phyloP scores from a whole-genome alignment of 2,888 invertebrate species.

The Perizoma flavofasciatum region DNA sequence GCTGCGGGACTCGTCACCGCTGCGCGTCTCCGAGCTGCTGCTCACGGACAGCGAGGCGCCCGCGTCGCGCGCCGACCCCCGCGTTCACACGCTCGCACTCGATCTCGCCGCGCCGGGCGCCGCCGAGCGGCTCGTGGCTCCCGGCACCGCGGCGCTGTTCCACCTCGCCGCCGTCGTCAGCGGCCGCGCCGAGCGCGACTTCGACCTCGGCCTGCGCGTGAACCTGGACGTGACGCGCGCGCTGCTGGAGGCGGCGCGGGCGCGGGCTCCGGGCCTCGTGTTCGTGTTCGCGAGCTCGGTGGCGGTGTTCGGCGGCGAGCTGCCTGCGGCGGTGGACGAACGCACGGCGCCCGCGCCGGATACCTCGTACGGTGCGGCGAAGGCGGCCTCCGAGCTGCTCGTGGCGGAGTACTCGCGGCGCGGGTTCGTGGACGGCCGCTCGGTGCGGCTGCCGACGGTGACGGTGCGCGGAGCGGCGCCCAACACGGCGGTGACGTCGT shows the following conservation, averaged over 20 bases:
- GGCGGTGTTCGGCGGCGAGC: constrained; percentile 65
- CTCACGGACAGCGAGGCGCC: constrained; percentile 46
- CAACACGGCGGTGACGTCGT: constrained; percentile 73
- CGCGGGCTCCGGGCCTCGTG: constrained; percentile 46
- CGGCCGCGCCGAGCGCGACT: constrained; percentile 69
- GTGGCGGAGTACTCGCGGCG: constrained; percentile 69
- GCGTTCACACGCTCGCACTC: constrained; percentile 26
- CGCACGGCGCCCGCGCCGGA: constrained; percentile 61
- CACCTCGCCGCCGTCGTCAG: constrained; percentile 75
- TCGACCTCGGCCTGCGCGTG: constrained; percentile 65
- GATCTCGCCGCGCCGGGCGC: constrained; percentile 43
- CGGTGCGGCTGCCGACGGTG: constrained; percentile 68
- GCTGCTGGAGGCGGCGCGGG: constrained; percentile 62
- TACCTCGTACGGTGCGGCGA: constrained; percentile 69
- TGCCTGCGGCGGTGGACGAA: constrained; percentile 57
- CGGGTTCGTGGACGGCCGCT: constrained; percentile 63
- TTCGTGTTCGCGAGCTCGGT: constrained; percentile 66
- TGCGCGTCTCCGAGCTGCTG: constrained; percentile 48
- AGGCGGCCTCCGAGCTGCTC: constrained; percentile 70
- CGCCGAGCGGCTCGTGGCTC: constrained; percentile 48
- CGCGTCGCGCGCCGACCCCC: constrained; percentile 27
- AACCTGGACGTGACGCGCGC: constrained; percentile 70
- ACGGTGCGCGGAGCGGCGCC: constrained; percentile 67
- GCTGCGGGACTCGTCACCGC: constrained; percentile 43
- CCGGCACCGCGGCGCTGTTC: constrained; percentile 56